Conservation (phyloP, 2,888 invertebrate species). For the Drosophila kuntzei region DNA sequence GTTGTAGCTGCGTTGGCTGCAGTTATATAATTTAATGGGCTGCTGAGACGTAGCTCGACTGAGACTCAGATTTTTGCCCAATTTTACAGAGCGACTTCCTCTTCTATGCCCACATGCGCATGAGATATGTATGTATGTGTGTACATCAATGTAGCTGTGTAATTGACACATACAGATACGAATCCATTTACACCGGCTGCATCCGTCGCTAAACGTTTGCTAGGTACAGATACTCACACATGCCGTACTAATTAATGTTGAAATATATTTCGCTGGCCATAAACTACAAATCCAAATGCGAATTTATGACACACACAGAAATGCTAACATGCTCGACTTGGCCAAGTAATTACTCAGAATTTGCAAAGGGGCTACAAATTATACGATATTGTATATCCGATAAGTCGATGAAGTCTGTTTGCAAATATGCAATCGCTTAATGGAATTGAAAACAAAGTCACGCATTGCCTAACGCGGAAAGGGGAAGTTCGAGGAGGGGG, state of each 20-base stretch:
- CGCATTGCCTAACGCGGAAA: constrained; percentile 13
- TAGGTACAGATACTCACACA: constrained; percentile 16
- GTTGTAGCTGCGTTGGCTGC: constrained; percentile 46
- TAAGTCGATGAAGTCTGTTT: constrained; percentile 63
- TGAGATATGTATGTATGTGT: not conserved
- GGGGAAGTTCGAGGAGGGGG: no score
- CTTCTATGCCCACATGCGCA: constrained; percentile 39
- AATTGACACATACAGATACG: constrained; percentile 9
- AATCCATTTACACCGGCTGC: constrained; percentile 27
- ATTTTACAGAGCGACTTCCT: constrained; percentile 65
- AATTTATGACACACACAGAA: constrained; percentile 49
- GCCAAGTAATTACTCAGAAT: constrained; percentile 72
- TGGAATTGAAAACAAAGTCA: constrained; percentile 44
- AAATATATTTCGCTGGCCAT: constrained; percentile 58
- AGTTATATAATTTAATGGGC: constrained; percentile 74
- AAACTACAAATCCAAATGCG: constrained; percentile 47
- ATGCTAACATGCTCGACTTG: constrained; percentile 20
- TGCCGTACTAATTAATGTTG: constrained; percentile 73
- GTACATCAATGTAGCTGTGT: constrained; percentile 3
- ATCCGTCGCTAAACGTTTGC: constrained; percentile 55
- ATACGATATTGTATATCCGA: constrained; percentile 63
- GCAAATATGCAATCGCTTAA: constrained; percentile 43
- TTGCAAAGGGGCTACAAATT: constrained; percentile 61
- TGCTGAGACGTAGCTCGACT: constrained; percentile 34
- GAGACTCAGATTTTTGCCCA: constrained; percentile 65